A percentile compares a stretch with the other conserved stretches of the same genome.
Conservation (phyloP, 1,140 invertebrate genomes). For the Leptinotarsa defecta region DNA sequence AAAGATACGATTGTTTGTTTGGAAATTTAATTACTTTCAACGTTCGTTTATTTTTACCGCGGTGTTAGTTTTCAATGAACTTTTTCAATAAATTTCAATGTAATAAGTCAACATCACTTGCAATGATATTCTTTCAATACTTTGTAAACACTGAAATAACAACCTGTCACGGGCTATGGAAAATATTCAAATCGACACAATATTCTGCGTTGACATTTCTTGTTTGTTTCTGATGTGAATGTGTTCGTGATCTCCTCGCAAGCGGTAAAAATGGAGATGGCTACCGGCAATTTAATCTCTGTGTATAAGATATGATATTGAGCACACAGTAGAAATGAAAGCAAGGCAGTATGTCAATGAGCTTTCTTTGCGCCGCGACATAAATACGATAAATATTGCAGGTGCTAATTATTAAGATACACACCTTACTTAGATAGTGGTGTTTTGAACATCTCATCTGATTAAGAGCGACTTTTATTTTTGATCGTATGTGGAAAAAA, state of each 20-base stretch:
- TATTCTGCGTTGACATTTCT: slow-evolving; percentile 6
- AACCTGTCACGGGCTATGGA: no score
- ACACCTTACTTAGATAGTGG: slow-evolving; percentile 22
- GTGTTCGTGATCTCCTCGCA: neutral
- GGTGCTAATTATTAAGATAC: slow-evolving; percentile 27
- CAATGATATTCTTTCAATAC: no score
- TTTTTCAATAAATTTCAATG: no score
- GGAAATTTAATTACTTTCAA: no score
- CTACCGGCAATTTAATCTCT: slow-evolving; percentile 42
- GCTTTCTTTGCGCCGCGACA: slow-evolving; percentile 27
- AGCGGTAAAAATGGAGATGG: slow-evolving; percentile 29
- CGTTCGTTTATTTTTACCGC: no score
- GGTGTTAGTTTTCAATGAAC: no score
- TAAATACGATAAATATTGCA: slow-evolving; percentile 25
- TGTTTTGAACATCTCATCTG: slow-evolving; percentile 10
- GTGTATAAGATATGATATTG: slow-evolving; percentile 52
- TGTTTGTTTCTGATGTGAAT: slow-evolving; percentile 11
- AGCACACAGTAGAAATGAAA: slow-evolving; percentile 55
- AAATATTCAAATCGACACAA: no score
- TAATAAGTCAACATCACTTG: no score
- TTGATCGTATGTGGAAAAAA: no score
- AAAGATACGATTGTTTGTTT: no score
- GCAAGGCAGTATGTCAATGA: slow-evolving; percentile 46
- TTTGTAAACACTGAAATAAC: no score
- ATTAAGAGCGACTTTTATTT: neutral